Conservation (phyloP, 2,113 vertebrate genomes). For the Dissostichus mawsoni region DNA sequence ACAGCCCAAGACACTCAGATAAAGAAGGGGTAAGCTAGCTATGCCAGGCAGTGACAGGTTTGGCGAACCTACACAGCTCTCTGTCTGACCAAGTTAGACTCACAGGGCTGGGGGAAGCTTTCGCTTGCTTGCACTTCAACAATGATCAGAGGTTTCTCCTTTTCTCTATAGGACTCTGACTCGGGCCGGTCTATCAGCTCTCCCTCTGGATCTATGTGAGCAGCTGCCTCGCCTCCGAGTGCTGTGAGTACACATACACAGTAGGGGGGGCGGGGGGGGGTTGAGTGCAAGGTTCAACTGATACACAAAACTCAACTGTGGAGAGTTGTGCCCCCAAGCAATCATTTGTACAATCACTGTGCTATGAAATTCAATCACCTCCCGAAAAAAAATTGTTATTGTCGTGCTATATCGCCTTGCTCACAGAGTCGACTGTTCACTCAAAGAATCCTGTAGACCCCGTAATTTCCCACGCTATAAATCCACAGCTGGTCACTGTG, state of each 20-base stretch:
- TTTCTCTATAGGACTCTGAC: constrained; percentile 88
- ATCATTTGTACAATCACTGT: constrained; percentile 45
- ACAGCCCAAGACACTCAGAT: constrained; percentile 12
- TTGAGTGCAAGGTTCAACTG: constrained; percentile 39
- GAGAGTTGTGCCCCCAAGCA: constrained; percentile 44
- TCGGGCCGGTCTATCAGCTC: constrained; percentile 88
- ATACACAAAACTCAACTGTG: constrained; percentile 55
- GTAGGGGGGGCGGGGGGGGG: not conserved
- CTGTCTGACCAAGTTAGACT: constrained; percentile 66
- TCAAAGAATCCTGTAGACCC: constrained; percentile 57
- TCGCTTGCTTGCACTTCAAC: constrained; percentile 63
- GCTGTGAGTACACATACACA: constrained; percentile 88
- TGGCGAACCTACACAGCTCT: constrained; percentile 54
- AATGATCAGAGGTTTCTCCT: constrained; percentile 65
- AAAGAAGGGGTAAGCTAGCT: constrained; percentile 45
- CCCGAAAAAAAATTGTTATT: not conserved
- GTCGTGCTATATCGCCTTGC: constrained; percentile 45
- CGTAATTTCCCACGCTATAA: constrained; percentile 69
- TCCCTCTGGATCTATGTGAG: constrained; percentile 92
- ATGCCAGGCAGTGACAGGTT: constrained; percentile 61
- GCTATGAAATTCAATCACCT: constrained; percentile 66
- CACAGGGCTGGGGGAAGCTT: constrained; percentile 51
- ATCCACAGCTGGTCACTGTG: constrained; percentile 70
- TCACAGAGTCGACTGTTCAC: constrained; percentile 37
- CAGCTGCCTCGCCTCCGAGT: constrained; percentile 92